Percentiles rank a stretch among this genome's conserved stretches.
Conservation (phyloP, 2,888 invertebrate genomes). For the Papilio gigon region DNA sequence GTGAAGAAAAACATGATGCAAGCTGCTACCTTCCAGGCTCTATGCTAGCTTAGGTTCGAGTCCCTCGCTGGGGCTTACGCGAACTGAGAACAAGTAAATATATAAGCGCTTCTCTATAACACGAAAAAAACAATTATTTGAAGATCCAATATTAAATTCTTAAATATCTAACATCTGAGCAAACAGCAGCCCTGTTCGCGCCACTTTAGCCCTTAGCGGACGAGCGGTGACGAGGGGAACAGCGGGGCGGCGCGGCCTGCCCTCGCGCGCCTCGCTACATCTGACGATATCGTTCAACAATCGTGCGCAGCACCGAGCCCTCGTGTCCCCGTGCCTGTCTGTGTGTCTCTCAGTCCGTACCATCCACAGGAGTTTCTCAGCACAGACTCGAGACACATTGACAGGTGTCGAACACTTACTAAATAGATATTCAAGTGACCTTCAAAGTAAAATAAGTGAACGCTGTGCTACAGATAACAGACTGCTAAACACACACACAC, state of each 20-base stretch:
- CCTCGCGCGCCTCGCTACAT: neutral
- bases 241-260: neutral
- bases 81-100: neutral
- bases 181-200: neutral
- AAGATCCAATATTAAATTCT: neutral
- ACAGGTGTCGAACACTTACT: no score
- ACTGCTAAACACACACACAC: neutral
- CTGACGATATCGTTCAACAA: no score
- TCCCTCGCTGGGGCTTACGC: no score
- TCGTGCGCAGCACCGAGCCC: no score
- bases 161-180: neutral
- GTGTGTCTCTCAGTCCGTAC: no score
- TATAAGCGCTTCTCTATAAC: neutral
- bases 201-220: neutral
- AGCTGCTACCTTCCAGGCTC: no score
- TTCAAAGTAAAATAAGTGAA: no score
- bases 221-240: neutral
- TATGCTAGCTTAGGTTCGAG: no score
- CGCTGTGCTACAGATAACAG: neutral
- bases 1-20: neutral
- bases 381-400: no score
- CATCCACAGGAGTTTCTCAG: no score
- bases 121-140: neutral
- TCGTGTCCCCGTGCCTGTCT: no score
- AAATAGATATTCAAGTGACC: no score